Conservation (phyloP, 2,797 vertebrate species). For the Phalanger gymnotis region DNA sequence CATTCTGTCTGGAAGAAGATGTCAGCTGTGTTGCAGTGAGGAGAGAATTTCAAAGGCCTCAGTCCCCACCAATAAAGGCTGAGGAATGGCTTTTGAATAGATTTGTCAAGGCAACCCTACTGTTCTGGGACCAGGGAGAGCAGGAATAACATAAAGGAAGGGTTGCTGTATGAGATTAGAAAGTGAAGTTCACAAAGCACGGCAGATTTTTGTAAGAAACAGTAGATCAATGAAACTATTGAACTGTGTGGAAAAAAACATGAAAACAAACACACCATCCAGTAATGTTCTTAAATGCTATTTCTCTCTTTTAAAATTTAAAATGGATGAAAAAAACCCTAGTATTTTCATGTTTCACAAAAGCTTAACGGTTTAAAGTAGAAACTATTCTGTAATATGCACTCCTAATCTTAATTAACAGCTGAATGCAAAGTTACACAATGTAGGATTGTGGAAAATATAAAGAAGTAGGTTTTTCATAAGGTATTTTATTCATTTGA, state of each 20-base stretch:
- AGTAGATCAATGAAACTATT: conserved; percentile 91
- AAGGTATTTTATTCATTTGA: conserved; percentile 84
- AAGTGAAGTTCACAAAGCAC: conserved; percentile 91
- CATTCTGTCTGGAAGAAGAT: conserved; percentile 99
- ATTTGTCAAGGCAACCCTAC: conserved; percentile 98
- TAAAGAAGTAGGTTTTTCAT: conserved; percentile 84
- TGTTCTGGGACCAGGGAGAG: conserved; percentile 91
- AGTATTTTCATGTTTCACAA: conserved; percentile 80
- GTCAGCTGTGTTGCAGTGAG: conserved; percentile 96
- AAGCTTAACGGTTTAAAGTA: conserved; percentile 77
- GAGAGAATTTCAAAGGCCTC: conserved; percentile 94
- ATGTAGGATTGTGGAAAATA: conserved; percentile 80
- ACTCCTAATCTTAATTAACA: conserved; percentile 86
- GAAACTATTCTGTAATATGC: conserved; percentile 76
- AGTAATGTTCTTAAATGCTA: conserved; percentile 80
- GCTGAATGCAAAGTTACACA: conserved; percentile 82
- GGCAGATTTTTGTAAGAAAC: conserved; percentile 91
- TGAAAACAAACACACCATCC: conserved; percentile 89
- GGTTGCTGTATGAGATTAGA: conserved; percentile 94
- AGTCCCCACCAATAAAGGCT: conserved; percentile 93
- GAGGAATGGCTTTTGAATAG: conserved; percentile 94
- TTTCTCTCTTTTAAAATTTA: conserved; percentile 78
- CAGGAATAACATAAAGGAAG: conserved; percentile 93
- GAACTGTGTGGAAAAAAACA: conserved; percentile 86
- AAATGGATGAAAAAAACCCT: conserved; percentile 76